phyloP scores from a whole-genome alignment of 2,888 invertebrate species.

The Eucera pruinosa region DNA sequence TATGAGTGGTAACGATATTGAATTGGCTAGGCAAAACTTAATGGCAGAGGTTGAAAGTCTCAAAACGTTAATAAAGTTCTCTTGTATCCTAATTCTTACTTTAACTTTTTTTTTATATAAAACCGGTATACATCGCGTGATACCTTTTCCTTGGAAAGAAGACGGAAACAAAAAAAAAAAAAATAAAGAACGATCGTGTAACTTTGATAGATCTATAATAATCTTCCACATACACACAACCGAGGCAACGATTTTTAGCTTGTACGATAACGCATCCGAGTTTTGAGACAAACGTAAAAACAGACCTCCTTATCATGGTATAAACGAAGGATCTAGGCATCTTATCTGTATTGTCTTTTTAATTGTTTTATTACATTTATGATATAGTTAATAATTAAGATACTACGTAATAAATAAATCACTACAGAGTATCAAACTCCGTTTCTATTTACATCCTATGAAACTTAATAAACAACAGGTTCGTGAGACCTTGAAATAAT shows the following conservation, averaged over 20 bases:
- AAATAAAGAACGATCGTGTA: neutral
- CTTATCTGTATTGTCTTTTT: constrained; percentile 56
- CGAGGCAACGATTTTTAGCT: constrained; percentile 39
- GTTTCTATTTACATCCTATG: constrained; percentile 67
- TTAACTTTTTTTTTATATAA: constrained; percentile 47
- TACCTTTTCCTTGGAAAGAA: constrained; percentile 23
- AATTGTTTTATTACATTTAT: constrained; percentile 62
- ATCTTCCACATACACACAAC: constrained; percentile 33
- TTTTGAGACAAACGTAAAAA: constrained; percentile 26
- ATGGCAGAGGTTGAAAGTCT: constrained; percentile 45
- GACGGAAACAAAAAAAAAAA: neutral
- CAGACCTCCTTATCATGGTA: constrained; percentile 34
- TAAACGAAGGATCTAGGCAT: constrained; percentile 46
- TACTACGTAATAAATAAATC: constrained; percentile 66
- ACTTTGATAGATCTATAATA: constrained; percentile 3
- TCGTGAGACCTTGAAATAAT: neutral
- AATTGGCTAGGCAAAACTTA: constrained; percentile 32
- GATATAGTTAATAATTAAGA: constrained; percentile 58
- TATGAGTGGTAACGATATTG: constrained; percentile 30
- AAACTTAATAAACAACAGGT: constrained; percentile 18
- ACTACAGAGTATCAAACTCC: constrained; percentile 60
- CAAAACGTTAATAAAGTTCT: constrained; percentile 71
- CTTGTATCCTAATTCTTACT: constrained; percentile 63
- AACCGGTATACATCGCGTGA: constrained; percentile 15
- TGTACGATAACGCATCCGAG: constrained; percentile 37